Conservation (phyloP, 2,113 vertebrate species). For the Dinomys branickii region DNA sequence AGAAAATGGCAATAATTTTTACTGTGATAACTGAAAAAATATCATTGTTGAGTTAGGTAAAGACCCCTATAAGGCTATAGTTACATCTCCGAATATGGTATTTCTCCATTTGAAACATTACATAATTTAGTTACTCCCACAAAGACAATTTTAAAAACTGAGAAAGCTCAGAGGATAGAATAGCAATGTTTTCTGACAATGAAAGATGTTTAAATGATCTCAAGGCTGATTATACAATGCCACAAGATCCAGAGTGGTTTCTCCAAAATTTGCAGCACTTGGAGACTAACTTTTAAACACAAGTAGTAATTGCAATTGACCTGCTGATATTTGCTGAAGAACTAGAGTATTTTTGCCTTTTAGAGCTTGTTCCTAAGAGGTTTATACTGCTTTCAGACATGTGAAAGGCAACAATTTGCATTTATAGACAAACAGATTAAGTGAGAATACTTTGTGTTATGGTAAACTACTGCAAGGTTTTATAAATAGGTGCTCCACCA, state of each 20-base stretch:
- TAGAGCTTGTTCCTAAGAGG: neutral
- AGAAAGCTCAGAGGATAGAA: conserved; percentile 6
- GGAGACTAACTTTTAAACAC: neutral
- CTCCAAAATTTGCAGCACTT: neutral
- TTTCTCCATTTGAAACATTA: conserved; percentile 76
- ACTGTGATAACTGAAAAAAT: conserved; percentile 71
- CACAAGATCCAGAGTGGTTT: neutral
- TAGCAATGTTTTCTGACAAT: neutral
- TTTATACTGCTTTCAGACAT: neutral
- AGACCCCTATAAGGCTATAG: conserved; percentile 64
- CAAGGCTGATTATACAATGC: neutral
- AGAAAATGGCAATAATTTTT: conserved; percentile 65
- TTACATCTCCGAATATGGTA: conserved; percentile 69
- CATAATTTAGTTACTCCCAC: conserved; percentile 59
- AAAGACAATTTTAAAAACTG: conserved; percentile 54
- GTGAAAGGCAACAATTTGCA: neutral
- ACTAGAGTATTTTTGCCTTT: neutral
- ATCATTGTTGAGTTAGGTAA: conserved; percentile 62
- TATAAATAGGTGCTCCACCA: neutral
- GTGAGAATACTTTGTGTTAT: neutral
- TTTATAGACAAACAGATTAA: conserved; percentile 36
- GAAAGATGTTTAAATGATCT: neutral
- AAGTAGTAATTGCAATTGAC: neutral
- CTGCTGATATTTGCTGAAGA: neutral
- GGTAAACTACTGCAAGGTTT: neutral